phyloP scores from a whole-genome alignment of 2,888 invertebrate species.

The Caenorhabditis sinica region DNA sequence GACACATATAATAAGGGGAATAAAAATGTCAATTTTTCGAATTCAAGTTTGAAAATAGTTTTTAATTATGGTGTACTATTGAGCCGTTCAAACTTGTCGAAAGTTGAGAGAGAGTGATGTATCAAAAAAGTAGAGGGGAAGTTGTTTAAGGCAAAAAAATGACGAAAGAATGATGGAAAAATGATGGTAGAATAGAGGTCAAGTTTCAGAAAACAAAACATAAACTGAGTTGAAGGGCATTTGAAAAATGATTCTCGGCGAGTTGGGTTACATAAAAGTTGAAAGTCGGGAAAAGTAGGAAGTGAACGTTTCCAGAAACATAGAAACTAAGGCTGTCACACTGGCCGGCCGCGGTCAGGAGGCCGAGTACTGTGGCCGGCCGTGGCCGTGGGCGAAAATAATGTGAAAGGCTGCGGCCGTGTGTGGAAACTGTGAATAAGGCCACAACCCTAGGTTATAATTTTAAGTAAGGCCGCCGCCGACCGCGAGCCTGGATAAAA shows the following conservation, averaged over 20 bases:
- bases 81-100: no score
- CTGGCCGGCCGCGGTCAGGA: no score
- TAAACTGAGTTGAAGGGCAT: not conserved
- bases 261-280: not conserved
- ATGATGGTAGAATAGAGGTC: not conserved
- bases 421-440: no score
- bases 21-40: not conserved
- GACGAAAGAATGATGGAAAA: not conserved
- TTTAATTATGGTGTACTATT: no score
- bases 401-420: no score
- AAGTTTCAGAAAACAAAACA: conserved; percentile 1
- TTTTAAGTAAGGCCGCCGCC: no score
- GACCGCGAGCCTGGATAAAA: no score
- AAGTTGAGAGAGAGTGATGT: not conserved
- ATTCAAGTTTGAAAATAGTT: not conserved
- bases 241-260: conserved; percentile 13
- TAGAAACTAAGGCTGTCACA: not conserved
- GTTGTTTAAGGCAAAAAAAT: not conserved
- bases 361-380: no score
- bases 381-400: no score
- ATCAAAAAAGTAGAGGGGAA: not conserved
- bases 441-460: no score
- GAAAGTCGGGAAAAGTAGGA: not conserved
- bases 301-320: no score
- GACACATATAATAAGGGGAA: not conserved